Evolutionary conservation across 2,797 vertebrate species (phyloP), one percentile per base, ranked within the genome.

Genomic region (Amblyopsis hoosieri): DNA sequence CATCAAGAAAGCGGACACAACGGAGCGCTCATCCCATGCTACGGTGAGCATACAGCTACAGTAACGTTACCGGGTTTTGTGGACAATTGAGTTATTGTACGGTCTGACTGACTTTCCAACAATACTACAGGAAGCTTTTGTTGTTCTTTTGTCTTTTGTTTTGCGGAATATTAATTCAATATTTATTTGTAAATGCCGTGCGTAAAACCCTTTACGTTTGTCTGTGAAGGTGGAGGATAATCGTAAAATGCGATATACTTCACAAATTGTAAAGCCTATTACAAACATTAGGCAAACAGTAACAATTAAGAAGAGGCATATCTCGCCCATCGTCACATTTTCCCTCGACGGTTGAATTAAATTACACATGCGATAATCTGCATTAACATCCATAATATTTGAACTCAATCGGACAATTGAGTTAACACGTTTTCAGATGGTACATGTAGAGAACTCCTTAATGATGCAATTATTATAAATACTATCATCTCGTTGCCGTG

Each of bases 11-110:
- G 86, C 70, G 93, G 90, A 91, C 95, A 91, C 92, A 93, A 93
- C 93, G 93, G 95, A 87, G 86, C 93, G 80, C 94, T 94, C 80
- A 87, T 95, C 78, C 78, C 94, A 54, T 98, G 95, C 83, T 99
- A 96, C 89, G 95, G 97, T 99, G 91, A 98, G 97, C 90, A 51
- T 3, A 51, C 33, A 9, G 3, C 37, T 42, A 42, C 37, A 42
- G 37, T 42, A 42, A 42, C 37, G 37, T 9, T 42, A 42, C 37
- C 37, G 37, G 37, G 37, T 23, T 64, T 60, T 1, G 37, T 55
- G 10, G 1, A 12, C 11, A 15, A 29, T 8, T 1, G 5, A 42
- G 7, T 9, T 42, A 42, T 42, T 42, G 37, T 42, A 19, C 9
- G 4, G 1, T 54, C 48, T 23, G 45, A 12, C 54, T 4, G 10